These are phyloP conservation scores for Tholera decimalis DNA, from an alignment of 2,888 invertebrate genomes.

Conservation along the genomic window DNA sequence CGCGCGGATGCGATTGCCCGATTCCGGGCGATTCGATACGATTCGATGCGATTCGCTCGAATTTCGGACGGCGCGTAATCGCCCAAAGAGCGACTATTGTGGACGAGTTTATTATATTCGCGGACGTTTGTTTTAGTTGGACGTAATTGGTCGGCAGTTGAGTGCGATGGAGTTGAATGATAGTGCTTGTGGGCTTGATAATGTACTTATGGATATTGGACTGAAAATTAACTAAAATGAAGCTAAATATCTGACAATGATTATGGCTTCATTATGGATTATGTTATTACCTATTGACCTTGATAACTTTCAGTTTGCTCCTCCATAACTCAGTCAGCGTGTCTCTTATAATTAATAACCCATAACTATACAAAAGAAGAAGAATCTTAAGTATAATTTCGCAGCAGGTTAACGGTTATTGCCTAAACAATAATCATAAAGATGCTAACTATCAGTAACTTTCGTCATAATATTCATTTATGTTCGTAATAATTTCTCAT, in stretches of 20 bases:
- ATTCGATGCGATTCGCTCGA: slow-evolving; percentile 34
- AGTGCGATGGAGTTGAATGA: slow-evolving; percentile 34
- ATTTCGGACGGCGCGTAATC: slow-evolving; percentile 47
- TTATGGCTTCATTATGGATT: background rate
- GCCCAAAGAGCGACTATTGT: slow-evolving; percentile 37
- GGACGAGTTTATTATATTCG: slow-evolving; percentile 45
- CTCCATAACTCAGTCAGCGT: too few relatives aligned
- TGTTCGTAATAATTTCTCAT: slow-evolving; percentile 11
- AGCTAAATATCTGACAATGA: background rate
- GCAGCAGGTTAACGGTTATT: background rate
- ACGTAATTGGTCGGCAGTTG: slow-evolving; percentile 37
- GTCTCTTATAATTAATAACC: background rate
- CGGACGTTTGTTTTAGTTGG: slow-evolving; percentile 46
- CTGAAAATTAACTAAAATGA: slow-evolving; percentile 8
- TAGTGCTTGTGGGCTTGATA: background rate
- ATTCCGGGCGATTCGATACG: slow-evolving; percentile 40
- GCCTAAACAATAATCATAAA: slow-evolving; percentile 26
- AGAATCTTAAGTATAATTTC: background rate
- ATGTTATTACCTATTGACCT: background rate
- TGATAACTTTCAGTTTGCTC: background rate
- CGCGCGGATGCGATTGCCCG: slow-evolving; percentile 52
- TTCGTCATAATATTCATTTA: slow-evolving; percentile 27
- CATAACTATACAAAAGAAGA: background rate
- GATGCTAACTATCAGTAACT: slow-evolving; percentile 1
- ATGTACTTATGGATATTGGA: slow-evolving; percentile 1